Evolutionary conservation across 2,888 invertebrate species (phyloP).

Genomic region (Hoplodrina blanda): DNA sequence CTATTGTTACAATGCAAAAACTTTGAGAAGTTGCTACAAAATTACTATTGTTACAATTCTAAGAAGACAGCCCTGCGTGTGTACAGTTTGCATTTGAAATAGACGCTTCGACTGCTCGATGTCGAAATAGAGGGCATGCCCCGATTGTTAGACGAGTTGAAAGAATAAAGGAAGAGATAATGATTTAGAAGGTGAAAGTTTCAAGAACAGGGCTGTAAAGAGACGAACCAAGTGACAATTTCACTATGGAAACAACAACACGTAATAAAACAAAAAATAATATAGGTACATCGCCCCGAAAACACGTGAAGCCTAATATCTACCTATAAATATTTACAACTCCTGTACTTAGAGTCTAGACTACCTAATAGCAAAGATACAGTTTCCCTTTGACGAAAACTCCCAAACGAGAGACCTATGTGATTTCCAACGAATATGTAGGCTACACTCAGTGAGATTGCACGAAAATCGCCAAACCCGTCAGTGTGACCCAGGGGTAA

Average conservation of each 20-base stretch:
- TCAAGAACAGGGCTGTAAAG: not conserved
- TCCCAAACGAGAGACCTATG: constrained; percentile 9
- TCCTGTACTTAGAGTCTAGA: no score
- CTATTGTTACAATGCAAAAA: constrained; percentile 63
- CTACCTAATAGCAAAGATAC: not conserved
- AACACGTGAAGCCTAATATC: not conserved
- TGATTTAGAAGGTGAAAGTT: constrained; percentile 1
- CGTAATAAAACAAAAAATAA: not conserved
- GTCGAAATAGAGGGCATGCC: constrained; percentile 33
- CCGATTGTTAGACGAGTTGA: constrained; percentile 19
- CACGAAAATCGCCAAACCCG: constrained; percentile 6
- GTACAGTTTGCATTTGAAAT: constrained; percentile 43
- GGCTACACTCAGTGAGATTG: constrained; percentile 29
- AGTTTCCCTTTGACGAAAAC: constrained; percentile 7
- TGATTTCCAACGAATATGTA: constrained; percentile 6
- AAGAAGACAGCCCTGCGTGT: constrained; percentile 41
- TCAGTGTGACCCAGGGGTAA: constrained; percentile 22
- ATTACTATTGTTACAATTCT: constrained; percentile 57
- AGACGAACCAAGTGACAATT: not conserved
- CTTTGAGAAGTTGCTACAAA: constrained; percentile 51
- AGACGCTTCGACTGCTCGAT: constrained; percentile 38
- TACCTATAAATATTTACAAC: not conserved
- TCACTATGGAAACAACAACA: not conserved
- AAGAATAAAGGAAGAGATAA: constrained; percentile 32
- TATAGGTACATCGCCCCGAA: not conserved